Evolutionary conservation across 2,797 vertebrate species (phyloP), one percentile per base, ranked within the genome.

Genomic region (Alfaro cultratus): DNA sequence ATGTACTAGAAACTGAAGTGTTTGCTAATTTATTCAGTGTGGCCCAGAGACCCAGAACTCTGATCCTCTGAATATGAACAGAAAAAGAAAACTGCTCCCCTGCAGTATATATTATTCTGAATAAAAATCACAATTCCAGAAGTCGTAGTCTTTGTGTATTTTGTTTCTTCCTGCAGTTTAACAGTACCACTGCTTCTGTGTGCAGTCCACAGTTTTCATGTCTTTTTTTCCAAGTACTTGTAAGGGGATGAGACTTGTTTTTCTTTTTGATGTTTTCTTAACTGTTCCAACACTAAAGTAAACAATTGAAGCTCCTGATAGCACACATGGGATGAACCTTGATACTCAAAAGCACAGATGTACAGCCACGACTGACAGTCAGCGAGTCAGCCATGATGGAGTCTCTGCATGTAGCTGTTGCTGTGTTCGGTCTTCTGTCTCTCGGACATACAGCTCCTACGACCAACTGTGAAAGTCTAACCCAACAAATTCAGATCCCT

Each of bases 371-470:
- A 31, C 36, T 21, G 6, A 39, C 23, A 67, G 5, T 49, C 51
- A 47, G 3, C 43, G 3, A 49, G 0, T 0, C 18, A 85, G 60
- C 10, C 75, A 77, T 8, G 45, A 88, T 87, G 87, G 60, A 18
- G 81, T 31, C 80, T 10, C 4, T 80, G 71, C 31, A 39, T 8
- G 70, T 88, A 21, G 78, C 75, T 34, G 47, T 83, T 41, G 49
- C 62, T 43, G 45, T 82, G 36, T 73, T 92, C 64, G 31, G 85
- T 26, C 80, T 93, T 36, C 77, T 92, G 51, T 75, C 86, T 12
- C n/a, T 57, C 0, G 92, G 85, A 67, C 74, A 51, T 15, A 81
- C 93, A 2, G 89, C 88, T 81, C 91, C 89, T 68, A 73, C 85
- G 46, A 82, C 43, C 18, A 53, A 4, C 87, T 94, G 92, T 45